These are phyloP conservation scores for Phrynocephalus vlangalii DNA, from an alignment of 2,797 vertebrate genomes.

Conservation along the genomic window DNA sequence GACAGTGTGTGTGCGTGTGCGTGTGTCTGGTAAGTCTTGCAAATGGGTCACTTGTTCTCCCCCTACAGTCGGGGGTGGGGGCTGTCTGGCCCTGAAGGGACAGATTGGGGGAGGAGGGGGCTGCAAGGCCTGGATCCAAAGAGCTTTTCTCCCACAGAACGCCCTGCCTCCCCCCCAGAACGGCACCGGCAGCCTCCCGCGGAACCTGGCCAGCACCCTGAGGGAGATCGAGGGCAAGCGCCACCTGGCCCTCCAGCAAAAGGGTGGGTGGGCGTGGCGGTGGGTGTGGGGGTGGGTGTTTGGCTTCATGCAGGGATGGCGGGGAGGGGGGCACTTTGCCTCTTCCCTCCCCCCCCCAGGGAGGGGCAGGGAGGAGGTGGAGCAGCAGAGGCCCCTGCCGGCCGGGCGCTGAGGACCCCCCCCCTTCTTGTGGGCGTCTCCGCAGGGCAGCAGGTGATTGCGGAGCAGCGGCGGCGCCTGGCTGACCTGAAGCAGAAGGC, in stretches of 20 bases:
- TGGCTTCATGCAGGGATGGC: background rate
- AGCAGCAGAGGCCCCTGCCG: too few relatives aligned
- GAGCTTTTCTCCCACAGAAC: background rate
- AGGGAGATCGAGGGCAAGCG: constrained; percentile 87
- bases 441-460: constrained; percentile 94
- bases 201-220: constrained; percentile 85
- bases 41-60: too few relatives aligned
- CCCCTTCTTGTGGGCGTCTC: background rate
- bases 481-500: constrained; percentile 94
- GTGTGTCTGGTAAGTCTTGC: too few relatives aligned
- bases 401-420: background rate
- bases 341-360: background rate
- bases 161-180: constrained; percentile 72
- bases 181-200: constrained; percentile 83
- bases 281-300: too few relatives aligned
- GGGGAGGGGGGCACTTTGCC: background rate
- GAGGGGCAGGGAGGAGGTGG: too few relatives aligned
- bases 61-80: too few relatives aligned
- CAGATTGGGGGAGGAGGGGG: too few relatives aligned
- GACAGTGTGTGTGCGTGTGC: too few relatives aligned
- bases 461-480: constrained; percentile 91
- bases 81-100: too few relatives aligned
- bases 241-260: constrained; percentile 86
- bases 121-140: too few relatives aligned
- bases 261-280: constrained; percentile 74